Percentiles rank a stretch among this genome's conserved stretches.
These are phyloP conservation scores for Rapana venosa DNA, from an alignment of 2,888 invertebrate species.

Conservation along the genomic window DNA sequence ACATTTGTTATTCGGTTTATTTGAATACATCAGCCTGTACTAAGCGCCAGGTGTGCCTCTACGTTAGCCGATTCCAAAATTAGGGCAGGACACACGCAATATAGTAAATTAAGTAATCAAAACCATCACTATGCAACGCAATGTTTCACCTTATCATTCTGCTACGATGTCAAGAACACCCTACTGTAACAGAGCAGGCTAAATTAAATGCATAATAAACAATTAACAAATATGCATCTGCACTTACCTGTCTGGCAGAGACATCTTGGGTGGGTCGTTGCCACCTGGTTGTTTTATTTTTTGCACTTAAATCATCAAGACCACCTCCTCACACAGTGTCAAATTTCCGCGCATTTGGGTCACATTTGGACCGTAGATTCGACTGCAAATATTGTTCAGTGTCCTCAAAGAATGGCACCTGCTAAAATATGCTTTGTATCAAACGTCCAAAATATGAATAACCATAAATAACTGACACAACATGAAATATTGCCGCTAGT, in stretches of 20 bases:
- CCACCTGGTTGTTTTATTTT: slow-evolving; percentile 8
- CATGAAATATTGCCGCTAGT: slow-evolving; percentile 2
- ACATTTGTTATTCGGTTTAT: neutral
- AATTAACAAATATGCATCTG: neutral
- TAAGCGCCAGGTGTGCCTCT: slow-evolving; percentile 24
- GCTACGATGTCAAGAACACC: neutral
- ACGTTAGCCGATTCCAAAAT: neutral
- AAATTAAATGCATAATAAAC: neutral
- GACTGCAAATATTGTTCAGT: neutral
- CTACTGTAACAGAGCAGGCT: neutral
- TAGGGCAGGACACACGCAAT: neutral
- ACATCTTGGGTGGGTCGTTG: slow-evolving; percentile 23
- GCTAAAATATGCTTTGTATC: neutral
- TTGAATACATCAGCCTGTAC: neutral
- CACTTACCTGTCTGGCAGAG: slow-evolving; percentile 42
- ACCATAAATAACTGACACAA: neutral
- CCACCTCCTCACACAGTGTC: slow-evolving; percentile 43
- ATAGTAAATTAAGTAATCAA: too few species aligned
- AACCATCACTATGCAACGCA: neutral
- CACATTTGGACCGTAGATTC: neutral
- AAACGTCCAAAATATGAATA: neutral
- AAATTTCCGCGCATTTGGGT: slow-evolving; percentile 41
- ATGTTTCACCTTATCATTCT: neutral
- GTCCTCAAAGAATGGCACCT: neutral
- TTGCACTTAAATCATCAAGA: slow-evolving; percentile 20